phyloP scores from a whole-genome alignment of 2,888 invertebrate species.

The Ecliptopera silaceata region DNA sequence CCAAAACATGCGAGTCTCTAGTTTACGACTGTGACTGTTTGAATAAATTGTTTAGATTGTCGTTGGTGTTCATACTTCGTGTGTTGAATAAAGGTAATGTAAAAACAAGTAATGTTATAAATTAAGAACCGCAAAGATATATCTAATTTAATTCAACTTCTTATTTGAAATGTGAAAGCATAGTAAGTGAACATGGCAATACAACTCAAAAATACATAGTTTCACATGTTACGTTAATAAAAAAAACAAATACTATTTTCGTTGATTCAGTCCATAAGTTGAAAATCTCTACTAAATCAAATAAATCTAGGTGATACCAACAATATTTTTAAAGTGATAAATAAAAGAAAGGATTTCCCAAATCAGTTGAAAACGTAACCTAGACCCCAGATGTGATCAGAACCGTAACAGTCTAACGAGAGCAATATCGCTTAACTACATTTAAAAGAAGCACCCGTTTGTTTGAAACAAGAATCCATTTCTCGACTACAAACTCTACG shows the following conservation, averaged over 20 bases:
- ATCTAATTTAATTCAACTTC: conserved; percentile 38
- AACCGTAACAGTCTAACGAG: conserved; percentile 66
- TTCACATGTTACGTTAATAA: too few species aligned
- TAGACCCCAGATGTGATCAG: conserved; percentile 44
- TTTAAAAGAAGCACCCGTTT: conserved; percentile 66
- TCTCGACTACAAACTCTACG: conserved; percentile 70
- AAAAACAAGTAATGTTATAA: conserved; percentile 40
- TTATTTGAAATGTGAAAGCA: too few species aligned
- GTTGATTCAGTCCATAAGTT: too few species aligned
- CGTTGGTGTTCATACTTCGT: conserved; percentile 49
- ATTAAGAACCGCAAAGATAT: conserved; percentile 45
- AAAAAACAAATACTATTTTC: too few species aligned
- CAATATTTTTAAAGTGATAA: too few species aligned
- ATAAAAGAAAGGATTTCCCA: too few species aligned
- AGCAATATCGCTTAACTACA: conserved; percentile 73
- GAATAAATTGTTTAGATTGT: conserved; percentile 71
- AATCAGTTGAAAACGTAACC: too few species aligned
- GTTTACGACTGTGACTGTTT: conserved; percentile 62
- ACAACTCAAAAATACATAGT: too few species aligned
- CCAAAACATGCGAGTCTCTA: conserved; percentile 69
- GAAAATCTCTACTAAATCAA: too few species aligned
- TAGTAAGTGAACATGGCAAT: too few species aligned
- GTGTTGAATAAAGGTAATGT: conserved; percentile 48
- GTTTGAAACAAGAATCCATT: conserved; percentile 78
- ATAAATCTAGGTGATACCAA: too few species aligned